Base-by-base conservation (phyloP, 2,797 vertebrate genomes). In the Paratrypauchen microcephalus region DNA sequence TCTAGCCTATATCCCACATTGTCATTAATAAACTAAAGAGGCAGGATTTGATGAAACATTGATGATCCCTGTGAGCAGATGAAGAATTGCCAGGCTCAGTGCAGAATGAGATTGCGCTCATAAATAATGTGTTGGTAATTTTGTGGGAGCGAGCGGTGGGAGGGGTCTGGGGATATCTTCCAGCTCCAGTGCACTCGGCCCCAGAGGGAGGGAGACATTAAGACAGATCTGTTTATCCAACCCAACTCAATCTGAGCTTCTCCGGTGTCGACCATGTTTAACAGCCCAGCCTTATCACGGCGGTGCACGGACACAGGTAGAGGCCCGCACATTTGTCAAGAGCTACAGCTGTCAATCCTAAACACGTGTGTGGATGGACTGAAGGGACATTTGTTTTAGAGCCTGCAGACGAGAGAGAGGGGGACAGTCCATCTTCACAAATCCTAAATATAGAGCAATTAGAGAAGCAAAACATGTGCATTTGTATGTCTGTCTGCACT, bases 241-340 rank as follows among this genome's bases (percentile, higher is more conserved):
- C 63, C 88, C 86, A 81, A 84, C 89, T 78, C 79, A 80, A 86
- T 91, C 75, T 87, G 71, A 69, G 77, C 79, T 81, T 82, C 63
- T 72, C 68, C 74, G 85, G 89, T 86, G 84, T 81, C 86, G 75
- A 71, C 77, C 80, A 77, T 89, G 84, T 92, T 90, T 83, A 90
- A 89, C 80, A 84, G 75, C 41, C 68, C 64, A 69, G 71, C 72
- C 87, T 91, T 91, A 88, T 93, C 86, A 23, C 75, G 65, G 68
- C 69, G 75, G 72, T 76, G 86, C 86, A 90, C 67, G 70, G 74
- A 76, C 73, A 75, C 39, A 75, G 76, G 75, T 64, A 61, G 45
- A 30, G 0, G 32, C 54, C 11, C 68, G 9, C 24, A 57, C 89
- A 85, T 89, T 79, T 87, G 77, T 84, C 88, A 88, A 59, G 47